Percentiles rank a stretch among this genome's conserved stretches.
These are phyloP conservation scores for Glaucidium brasilianum DNA, from an alignment of 2,113 vertebrate genomes.

Conservation along the genomic window DNA sequence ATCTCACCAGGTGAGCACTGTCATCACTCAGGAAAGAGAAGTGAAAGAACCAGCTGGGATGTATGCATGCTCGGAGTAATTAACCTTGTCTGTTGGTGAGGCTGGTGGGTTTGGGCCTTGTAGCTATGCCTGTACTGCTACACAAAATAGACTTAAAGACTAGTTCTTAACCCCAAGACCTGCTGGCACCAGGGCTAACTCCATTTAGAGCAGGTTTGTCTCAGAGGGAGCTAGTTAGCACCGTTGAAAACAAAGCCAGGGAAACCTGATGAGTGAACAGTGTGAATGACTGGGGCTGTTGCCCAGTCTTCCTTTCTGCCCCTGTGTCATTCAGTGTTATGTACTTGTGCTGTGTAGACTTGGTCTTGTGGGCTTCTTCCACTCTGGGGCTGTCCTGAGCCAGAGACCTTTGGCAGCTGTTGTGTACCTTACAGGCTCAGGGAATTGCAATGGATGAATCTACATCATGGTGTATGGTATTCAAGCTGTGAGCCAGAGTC, in stretches of 20 bases:
- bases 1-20: not conserved
- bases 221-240: not conserved
- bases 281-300: not conserved
- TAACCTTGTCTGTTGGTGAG: not conserved
- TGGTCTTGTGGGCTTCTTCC: not conserved
- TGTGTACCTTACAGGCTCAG: not conserved
- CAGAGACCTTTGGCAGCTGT: not conserved
- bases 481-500: not conserved
- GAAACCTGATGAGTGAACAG: not conserved
- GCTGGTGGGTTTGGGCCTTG: not conserved
- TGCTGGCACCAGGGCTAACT: not conserved
- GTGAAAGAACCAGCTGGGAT: not conserved
- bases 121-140: not conserved
- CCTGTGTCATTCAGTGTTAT: not conserved
- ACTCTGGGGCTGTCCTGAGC: not conserved
- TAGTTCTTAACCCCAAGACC: not conserved
- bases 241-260: not conserved
- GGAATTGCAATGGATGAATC: not conserved
- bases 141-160: not conserved
- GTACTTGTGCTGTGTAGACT: not conserved
- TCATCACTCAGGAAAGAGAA: not conserved
- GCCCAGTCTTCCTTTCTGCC: not conserved
- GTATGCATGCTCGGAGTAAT: not conserved
- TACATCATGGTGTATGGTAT: not conserved
- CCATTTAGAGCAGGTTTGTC: not conserved